Conservation (phyloP, 2,113 vertebrate species). For the Hystrix brachyura region DNA sequence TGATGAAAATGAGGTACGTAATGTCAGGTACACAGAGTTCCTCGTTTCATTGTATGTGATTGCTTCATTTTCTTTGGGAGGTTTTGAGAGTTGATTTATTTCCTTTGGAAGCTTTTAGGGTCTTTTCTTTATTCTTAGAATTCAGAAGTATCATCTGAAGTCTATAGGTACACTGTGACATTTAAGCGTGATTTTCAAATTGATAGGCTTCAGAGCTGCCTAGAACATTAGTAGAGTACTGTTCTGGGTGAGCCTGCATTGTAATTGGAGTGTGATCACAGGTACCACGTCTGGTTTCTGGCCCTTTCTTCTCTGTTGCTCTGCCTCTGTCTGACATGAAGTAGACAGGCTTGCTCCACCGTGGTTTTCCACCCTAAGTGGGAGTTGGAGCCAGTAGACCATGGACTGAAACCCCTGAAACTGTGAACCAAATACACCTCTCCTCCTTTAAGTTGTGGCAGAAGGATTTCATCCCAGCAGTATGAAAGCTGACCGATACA, state of each 20-base stretch:
- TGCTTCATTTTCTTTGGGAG: not conserved
- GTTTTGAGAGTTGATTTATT: not conserved
- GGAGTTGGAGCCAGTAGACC: not conserved
- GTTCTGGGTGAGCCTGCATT: not conserved
- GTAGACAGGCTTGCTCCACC: not conserved
- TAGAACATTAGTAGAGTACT: not conserved
- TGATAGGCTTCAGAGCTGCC: not conserved
- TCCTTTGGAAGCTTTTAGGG: not conserved
- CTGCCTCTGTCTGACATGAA: not conserved
- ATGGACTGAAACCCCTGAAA: not conserved
- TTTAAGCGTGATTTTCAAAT: not conserved
- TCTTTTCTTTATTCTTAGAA: not conserved
- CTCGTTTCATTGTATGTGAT: not conserved
- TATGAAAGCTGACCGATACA: not conserved
- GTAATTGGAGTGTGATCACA: not conserved
- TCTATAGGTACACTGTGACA: not conserved
- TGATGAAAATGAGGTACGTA: not conserved
- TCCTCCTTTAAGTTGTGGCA: not conserved
- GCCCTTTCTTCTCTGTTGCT: not conserved
- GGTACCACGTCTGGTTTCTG: not conserved
- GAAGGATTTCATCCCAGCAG: not conserved
- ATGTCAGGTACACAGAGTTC: not conserved
- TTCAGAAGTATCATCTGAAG: not conserved
- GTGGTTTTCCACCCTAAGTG: not conserved
- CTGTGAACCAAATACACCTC: not conserved